Base-by-base conservation (phyloP, 1,140 invertebrate genomes). In the Colletes latitarsis region DNA sequence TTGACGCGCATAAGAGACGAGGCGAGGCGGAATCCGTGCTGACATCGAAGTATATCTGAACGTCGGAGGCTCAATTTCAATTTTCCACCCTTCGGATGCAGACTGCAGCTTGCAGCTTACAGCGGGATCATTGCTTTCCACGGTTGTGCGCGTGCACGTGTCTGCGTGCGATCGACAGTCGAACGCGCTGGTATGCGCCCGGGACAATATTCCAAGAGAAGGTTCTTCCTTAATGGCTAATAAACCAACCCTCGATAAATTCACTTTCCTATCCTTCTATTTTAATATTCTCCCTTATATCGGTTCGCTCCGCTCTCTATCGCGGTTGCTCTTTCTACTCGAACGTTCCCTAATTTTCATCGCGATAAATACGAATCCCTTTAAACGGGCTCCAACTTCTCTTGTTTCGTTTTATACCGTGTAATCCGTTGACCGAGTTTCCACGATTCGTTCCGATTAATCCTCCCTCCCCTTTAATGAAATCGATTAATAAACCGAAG, bases 1-100 rank as follows among this genome's bases (percentile, higher is more conserved):
- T 41, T 6, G 76, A 53, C 30, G 15, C n/a, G 74, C 43, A 8
- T 15, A 21, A 19, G 58, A 19, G 19, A n/a, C 14, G 17, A 14
- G 4, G 14, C 10, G 66, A 14, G 4, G 14, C 10, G 66, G 43
- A 77, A 67, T 76, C 49, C 49, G 62, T 57, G 75, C 75, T 60
- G 75, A 77, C 69, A 41, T 72, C 58, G 6, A 41, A 60, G 58
- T 63, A 78, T 78, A 78, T 63, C 49, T 12, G 76, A 72, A 78
- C 76, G 58, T 78, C 72, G 73, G 55, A 77, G 73, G 77, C 77
- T 87, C 82, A 74, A 86, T 86, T 87, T 87, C 85, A 83, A 87
- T 86, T 86, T 87, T 87, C 85, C 85, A 73, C 81, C 84, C 69
- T 86, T 86, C 85, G 81, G 77, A 62, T 79, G 83, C 85, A 86